Conservation (phyloP, 1,140 invertebrate genomes). For the Brachionus plicatilis region DNA sequence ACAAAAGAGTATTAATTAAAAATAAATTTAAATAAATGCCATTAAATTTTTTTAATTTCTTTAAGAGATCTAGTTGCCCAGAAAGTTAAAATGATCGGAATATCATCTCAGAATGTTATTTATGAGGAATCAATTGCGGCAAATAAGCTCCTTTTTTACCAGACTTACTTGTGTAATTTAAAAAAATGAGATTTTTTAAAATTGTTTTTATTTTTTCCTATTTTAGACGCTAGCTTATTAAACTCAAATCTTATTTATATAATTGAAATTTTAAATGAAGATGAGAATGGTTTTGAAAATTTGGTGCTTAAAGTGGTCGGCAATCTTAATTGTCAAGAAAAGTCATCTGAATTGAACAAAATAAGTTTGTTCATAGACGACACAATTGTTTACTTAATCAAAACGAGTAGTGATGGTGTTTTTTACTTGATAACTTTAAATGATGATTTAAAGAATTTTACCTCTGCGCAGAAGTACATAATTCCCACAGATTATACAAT, state of each 20-base stretch:
- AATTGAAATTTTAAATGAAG: background rate
- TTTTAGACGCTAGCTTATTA: background rate
- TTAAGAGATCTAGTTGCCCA: background rate
- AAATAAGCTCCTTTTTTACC: background rate
- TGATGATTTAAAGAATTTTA: background rate
- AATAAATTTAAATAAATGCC: background rate
- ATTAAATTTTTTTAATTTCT: background rate
- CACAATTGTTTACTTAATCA: background rate
- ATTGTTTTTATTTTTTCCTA: background rate
- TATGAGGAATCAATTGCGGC: background rate
- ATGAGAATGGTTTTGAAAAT: background rate
- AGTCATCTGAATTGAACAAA: background rate
- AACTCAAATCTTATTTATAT: constrained; percentile 23
- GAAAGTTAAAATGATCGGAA: background rate
- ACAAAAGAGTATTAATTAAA: background rate
- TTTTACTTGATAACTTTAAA: background rate
- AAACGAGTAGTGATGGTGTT: background rate
- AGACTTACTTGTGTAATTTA: background rate
- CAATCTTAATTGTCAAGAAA: background rate
- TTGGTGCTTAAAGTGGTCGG: background rate
- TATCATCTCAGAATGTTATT: background rate
- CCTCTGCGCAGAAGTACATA: background rate
- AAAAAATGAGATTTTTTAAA: background rate
- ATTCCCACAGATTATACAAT: constrained; percentile 19
- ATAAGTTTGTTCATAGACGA: background rate